Evolutionary conservation across 2,113 vertebrate genomes (phyloP).

Genomic region (Elgaria multicarinata): DNA sequence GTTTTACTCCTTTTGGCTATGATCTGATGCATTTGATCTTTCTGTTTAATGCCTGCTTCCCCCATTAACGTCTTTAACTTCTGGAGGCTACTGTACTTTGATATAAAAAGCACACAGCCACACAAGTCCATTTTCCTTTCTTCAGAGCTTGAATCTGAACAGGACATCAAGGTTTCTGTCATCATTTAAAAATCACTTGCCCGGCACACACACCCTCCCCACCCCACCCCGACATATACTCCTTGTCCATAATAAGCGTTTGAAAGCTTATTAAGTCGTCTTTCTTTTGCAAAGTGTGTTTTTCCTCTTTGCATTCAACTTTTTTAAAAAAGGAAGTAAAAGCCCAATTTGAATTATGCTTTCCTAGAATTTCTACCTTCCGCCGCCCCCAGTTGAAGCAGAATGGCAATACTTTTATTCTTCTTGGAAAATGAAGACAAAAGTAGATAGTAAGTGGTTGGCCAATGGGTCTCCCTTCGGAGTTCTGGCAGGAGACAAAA

Average conservation of each 20-base stretch:
- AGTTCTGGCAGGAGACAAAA: background rate
- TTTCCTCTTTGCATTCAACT: background rate
- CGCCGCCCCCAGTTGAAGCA: background rate
- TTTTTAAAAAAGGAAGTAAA: background rate
- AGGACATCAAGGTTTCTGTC: constrained; percentile 51
- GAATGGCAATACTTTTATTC: background rate
- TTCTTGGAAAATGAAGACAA: background rate
- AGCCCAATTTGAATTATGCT: background rate
- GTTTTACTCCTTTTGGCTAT: constrained; percentile 65
- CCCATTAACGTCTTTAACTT: constrained; percentile 61
- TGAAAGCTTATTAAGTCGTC: constrained; percentile 22
- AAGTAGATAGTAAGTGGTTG: background rate
- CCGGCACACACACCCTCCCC: too few relatives aligned
- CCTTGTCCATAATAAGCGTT: constrained; percentile 38
- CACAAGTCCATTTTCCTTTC: constrained; percentile 55
- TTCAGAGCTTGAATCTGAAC: constrained; percentile 62
- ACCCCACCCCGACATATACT: background rate
- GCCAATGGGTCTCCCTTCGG: background rate
- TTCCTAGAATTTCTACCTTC: background rate
- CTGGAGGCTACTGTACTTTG: constrained; percentile 48
- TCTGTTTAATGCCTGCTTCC: constrained; percentile 64
- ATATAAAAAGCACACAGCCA: constrained; percentile 41
- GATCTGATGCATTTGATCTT: constrained; percentile 70
- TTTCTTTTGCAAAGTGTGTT: constrained; percentile 4
- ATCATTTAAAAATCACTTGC: constrained; percentile 29